Conservation (phyloP, 2,797 vertebrate genomes). For the Pangasius djambal region DNA sequence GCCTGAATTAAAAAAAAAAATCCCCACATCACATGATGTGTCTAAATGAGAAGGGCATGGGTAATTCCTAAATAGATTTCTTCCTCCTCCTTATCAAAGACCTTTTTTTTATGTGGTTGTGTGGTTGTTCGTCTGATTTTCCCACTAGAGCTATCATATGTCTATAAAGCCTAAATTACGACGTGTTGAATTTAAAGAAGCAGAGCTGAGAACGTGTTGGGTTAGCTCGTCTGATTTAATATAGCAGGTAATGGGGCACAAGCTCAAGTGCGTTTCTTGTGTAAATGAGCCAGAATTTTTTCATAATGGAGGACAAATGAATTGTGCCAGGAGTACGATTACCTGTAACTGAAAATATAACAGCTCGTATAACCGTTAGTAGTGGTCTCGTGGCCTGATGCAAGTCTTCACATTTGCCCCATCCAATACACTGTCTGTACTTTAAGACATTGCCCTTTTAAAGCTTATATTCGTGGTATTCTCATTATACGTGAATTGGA, state of each 20-base stretch:
- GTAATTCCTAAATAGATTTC: not conserved
- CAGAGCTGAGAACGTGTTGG: not conserved
- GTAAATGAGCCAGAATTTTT: not conserved
- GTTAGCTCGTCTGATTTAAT: not conserved
- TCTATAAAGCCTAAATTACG: not conserved
- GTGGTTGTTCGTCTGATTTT: not conserved
- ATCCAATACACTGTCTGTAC: not conserved
- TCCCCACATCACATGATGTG: not conserved
- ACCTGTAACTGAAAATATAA: not conserved
- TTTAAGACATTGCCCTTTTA: not conserved
- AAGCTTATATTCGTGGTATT: not conserved
- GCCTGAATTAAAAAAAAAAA: not conserved
- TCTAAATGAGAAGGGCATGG: not conserved
- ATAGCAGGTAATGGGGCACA: not conserved
- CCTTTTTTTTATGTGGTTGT: not conserved
- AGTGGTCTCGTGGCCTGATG: not conserved
- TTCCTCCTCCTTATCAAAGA: not conserved
- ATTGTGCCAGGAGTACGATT: conserved; percentile 6
- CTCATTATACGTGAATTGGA: not conserved
- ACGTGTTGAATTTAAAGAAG: not conserved
- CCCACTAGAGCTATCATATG: not conserved
- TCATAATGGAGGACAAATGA: not conserved
- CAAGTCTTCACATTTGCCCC: not conserved
- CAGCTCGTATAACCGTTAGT: not conserved
- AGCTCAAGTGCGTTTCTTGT: not conserved